A percentile compares a stretch with the other conserved stretches of the same genome.
Evolutionary conservation across 2,113 vertebrate species (phyloP).

Genomic region (Peromyscus californicus): DNA sequence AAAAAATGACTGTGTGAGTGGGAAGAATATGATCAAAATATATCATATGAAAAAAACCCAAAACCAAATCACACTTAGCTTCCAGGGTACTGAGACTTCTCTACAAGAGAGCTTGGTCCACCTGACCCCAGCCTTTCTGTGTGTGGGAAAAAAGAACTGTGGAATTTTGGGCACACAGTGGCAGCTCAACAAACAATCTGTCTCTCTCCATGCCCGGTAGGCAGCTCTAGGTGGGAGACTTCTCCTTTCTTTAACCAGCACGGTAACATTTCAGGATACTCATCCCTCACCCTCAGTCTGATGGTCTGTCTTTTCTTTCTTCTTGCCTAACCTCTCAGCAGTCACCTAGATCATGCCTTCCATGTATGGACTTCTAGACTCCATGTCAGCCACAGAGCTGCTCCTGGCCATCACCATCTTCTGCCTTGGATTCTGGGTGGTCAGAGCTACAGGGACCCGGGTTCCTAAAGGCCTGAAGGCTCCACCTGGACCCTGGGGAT

Average conservation of each 20-base stretch:
- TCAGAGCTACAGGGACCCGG: constrained; percentile 79
- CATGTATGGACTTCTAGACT: neutral
- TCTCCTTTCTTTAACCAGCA: neutral
- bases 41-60: neutral
- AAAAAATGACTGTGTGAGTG: neutral
- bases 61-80: neutral
- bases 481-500: constrained; percentile 91
- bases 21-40: neutral
- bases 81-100: neutral
- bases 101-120: neutral
- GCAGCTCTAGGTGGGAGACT: neutral
- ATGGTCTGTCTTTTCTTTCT: constrained; percentile 51
- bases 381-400: neutral
- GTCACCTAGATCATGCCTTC: constrained; percentile 51
- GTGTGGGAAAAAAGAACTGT: neutral
- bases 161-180: neutral
- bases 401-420: neutral
- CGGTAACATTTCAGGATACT: neutral
- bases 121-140: neutral
- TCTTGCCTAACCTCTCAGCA: constrained; percentile 10
- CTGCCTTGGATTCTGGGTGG: constrained; percentile 70
- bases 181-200: neutral
- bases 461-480: constrained; percentile 90
- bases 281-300: neutral
- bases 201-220: neutral